phyloP scores from a whole-genome alignment of 2,113 vertebrate genomes.

The Lanius ludovicianus region DNA sequence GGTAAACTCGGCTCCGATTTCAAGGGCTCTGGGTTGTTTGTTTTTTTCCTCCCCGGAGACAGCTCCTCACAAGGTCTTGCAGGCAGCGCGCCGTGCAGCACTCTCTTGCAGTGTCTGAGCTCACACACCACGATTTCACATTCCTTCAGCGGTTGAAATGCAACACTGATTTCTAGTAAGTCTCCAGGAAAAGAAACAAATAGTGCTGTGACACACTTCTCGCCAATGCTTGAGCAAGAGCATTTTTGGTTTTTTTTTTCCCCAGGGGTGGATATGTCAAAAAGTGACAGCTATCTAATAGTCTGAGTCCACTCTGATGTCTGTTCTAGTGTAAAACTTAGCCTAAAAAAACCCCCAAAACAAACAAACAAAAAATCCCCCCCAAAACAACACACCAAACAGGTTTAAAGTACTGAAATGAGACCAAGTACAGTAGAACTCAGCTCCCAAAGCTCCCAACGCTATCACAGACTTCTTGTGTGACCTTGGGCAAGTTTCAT shows the following conservation, averaged over 20 bases:
- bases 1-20: not conserved
- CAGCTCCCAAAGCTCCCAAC: not conserved
- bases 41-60: not conserved
- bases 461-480: not conserved
- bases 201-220: not conserved
- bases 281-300: not conserved
- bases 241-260: not conserved
- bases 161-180: not conserved
- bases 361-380: too few relatives aligned
- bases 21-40: not conserved
- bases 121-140: not conserved
- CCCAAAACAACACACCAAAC: too few relatives aligned
- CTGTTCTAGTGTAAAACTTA: not conserved
- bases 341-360: too few relatives aligned
- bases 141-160: not conserved
- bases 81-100: not conserved
- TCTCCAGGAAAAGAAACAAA: not conserved
- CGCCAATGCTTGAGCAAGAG: not conserved
- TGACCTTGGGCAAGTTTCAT: conserved; percentile 64
- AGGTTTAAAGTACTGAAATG: not conserved
- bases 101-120: not conserved
- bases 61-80: not conserved
- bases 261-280: not conserved
- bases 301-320: not conserved
- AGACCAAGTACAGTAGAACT: not conserved